These are phyloP conservation scores for Pitta sordida DNA, from an alignment of 2,113 vertebrate genomes.

Conservation along the genomic window DNA sequence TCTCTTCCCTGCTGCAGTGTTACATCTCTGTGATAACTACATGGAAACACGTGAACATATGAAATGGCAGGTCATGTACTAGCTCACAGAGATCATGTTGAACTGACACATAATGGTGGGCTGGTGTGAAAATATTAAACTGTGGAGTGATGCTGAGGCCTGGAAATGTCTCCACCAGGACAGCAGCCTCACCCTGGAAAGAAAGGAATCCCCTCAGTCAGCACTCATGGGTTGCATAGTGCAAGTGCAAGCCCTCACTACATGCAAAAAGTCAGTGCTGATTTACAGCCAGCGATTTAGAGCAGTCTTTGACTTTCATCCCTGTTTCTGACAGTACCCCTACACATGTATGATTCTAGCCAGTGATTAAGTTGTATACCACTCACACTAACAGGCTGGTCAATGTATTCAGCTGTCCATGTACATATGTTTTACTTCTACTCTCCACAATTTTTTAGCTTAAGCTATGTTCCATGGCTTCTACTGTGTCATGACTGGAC, in stretches of 20 bases:
- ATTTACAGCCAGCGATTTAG: neutral
- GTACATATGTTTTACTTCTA: neutral
- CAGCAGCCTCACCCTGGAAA: neutral
- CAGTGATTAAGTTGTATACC: neutral
- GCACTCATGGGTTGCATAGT: neutral
- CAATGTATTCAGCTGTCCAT: neutral
- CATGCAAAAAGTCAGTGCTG: neutral
- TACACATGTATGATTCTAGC: neutral
- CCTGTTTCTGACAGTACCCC: neutral
- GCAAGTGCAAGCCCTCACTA: neutral
- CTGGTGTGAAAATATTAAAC: neutral
- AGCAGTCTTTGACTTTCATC: neutral
- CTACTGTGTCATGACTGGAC: neutral
- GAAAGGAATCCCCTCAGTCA: neutral
- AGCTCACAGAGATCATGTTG: neutral
- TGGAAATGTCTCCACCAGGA: neutral
- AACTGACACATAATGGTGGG: neutral
- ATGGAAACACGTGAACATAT: neutral
- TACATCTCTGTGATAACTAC: neutral
- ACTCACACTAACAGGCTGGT: neutral
- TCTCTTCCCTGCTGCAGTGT: neutral
- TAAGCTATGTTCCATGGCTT: neutral
- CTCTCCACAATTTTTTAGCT: neutral
- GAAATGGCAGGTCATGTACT: neutral
- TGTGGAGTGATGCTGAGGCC: neutral